Percentiles rank a stretch among this genome's conserved stretches.
These are phyloP conservation scores for Struthio camelus DNA, from an alignment of 2,113 vertebrate species.

Conservation along the genomic window DNA sequence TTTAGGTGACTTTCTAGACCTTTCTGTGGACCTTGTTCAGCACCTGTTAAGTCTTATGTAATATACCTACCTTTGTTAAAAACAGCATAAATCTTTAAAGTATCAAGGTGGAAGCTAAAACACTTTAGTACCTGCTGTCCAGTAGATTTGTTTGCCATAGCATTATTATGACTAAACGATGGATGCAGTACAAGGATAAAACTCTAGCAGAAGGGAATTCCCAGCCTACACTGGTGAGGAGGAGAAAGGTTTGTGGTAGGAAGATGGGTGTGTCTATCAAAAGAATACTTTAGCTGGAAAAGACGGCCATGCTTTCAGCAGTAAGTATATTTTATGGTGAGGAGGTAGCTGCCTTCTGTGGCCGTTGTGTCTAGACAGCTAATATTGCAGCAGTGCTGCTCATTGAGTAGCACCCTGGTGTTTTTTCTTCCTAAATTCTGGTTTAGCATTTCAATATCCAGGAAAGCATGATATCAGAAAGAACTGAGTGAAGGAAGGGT, in stretches of 20 bases:
- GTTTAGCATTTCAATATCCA: neutral
- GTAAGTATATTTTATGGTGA: neutral
- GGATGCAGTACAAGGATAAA: neutral
- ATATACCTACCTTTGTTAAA: neutral
- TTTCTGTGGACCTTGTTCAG: neutral
- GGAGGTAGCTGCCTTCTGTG: neutral
- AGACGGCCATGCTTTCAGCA: neutral
- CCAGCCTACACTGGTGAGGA: neutral
- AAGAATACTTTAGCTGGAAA: neutral
- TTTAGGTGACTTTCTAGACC: neutral
- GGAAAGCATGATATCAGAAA: neutral
- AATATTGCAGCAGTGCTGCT: neutral
- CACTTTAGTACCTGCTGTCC: neutral
- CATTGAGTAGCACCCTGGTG: neutral
- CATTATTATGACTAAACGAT: neutral
- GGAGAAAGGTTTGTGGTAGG: neutral
- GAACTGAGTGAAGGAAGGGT: neutral
- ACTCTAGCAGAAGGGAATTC: neutral
- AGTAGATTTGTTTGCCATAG: neutral
- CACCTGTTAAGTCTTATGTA: neutral
- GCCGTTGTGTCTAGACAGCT: neutral
- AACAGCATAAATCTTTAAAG: neutral
- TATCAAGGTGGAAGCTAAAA: neutral
- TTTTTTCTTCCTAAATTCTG: neutral
- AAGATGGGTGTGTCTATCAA: neutral